Percentiles rank a stretch among this genome's conserved stretches.
Conservation (phyloP, 2,888 invertebrate genomes). For the Caenorhabditis doughertyi region DNA sequence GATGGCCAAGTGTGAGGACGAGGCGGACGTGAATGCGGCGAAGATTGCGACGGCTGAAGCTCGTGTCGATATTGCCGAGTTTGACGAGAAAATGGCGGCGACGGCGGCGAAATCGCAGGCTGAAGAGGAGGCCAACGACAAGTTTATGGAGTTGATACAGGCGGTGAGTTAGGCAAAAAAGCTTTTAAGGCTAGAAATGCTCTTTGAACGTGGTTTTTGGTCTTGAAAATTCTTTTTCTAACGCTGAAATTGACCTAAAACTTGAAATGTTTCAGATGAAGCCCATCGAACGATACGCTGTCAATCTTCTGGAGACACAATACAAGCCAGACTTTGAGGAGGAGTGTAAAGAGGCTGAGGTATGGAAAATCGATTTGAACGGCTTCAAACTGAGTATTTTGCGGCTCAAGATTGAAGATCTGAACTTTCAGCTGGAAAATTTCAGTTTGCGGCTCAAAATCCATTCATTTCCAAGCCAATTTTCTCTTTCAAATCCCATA, state of each 20-base stretch:
- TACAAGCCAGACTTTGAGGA: slow-evolving; percentile 90
- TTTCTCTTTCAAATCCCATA: too few relatives aligned
- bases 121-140: slow-evolving; percentile 71
- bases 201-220: too few relatives aligned
- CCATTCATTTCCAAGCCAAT: too few relatives aligned
- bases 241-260: too few relatives aligned
- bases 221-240: not conserved
- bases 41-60: slow-evolving; percentile 77
- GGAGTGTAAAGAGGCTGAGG: slow-evolving; percentile 92
- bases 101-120: slow-evolving; percentile 20
- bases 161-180: too few relatives aligned
- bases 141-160: slow-evolving; percentile 70
- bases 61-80: slow-evolving; percentile 71
- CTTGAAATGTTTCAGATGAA: slow-evolving; percentile 87
- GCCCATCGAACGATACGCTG: slow-evolving; percentile 95
- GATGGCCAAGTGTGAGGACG: slow-evolving; percentile 80
- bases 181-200: too few relatives aligned
- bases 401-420: too few relatives aligned
- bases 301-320: slow-evolving; percentile 93
- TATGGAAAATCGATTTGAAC: slow-evolving; percentile 81
- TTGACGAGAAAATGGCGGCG: slow-evolving; percentile 63
- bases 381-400: not conserved
- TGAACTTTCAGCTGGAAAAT: too few relatives aligned
- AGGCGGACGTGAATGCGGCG: slow-evolving; percentile 80
- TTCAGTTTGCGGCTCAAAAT: too few relatives aligned